Percentiles rank a stretch among this genome's conserved stretches.
Evolutionary conservation across 2,888 invertebrate species (phyloP).

Genomic region (Apomyelois bistriatella): DNA sequence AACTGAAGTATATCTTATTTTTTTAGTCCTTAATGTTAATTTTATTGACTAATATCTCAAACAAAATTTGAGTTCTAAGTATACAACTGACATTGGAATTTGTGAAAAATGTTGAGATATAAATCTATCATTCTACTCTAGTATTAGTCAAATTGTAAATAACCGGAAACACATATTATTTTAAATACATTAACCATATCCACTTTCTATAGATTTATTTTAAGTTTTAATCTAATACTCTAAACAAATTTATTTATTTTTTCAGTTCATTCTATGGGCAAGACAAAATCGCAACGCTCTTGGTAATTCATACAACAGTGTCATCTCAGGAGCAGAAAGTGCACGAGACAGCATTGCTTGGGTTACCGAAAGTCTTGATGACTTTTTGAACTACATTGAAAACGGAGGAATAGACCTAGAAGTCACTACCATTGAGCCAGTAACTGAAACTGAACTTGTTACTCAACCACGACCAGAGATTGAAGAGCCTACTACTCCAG

Average conservation of each 20-base stretch:
- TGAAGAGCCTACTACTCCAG: constrained; percentile 43
- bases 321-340: constrained; percentile 32
- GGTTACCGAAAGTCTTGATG: constrained; percentile 32
- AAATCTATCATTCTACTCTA: too few relatives aligned
- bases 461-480: constrained; percentile 30
- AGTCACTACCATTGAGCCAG: constrained; percentile 17
- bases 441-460: constrained; percentile 17
- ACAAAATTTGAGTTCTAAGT: too few relatives aligned
- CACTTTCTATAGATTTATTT: too few relatives aligned
- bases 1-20: too few relatives aligned
- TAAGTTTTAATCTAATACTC: too few relatives aligned
- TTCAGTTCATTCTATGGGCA: constrained; percentile 60
- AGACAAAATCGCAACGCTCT: constrained; percentile 29
- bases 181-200: too few relatives aligned
- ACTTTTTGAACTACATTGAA: constrained; percentile 45
- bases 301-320: constrained; percentile 28
- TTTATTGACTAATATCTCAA: too few relatives aligned
- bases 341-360: constrained; percentile 42
- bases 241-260: neutral
- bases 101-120: too few relatives aligned
- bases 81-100: too few relatives aligned
- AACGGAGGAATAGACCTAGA: constrained; percentile 29
- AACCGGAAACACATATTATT: too few relatives aligned
- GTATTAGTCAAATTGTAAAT: too few relatives aligned
- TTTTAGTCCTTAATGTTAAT: too few relatives aligned